A percentile compares a stretch with the other conserved stretches of the same genome.
Evolutionary conservation across 2,888 invertebrate species (phyloP).

Genomic region (Physocephala rufipes): DNA sequence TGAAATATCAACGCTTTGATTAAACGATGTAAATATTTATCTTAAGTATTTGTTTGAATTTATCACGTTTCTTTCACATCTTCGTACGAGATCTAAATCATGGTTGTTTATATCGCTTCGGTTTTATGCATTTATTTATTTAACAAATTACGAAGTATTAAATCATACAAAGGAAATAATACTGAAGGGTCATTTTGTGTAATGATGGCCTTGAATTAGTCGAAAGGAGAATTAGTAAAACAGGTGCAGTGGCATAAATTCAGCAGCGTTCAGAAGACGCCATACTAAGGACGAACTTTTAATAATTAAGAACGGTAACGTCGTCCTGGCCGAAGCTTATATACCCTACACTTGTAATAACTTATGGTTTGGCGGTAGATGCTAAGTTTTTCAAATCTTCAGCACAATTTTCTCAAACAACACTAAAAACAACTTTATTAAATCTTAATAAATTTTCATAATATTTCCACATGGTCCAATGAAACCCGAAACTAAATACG

Average conservation of each 20-base stretch:
- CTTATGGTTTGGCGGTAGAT: too few relatives aligned
- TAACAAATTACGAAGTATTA: slow-evolving; percentile 30
- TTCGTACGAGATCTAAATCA: neutral
- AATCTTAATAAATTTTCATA: neutral
- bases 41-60: neutral
- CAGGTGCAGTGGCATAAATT: neutral
- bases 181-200: neutral
- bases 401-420: neutral
- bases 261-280: neutral
- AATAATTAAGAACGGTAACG: neutral
- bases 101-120: too few relatives aligned
- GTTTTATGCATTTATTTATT: slow-evolving; percentile 15
- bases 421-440: neutral
- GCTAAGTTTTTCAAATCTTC: neutral
- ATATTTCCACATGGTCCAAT: too few relatives aligned
- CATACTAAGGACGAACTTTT: neutral
- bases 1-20: slow-evolving; percentile 21
- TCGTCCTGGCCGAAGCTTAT: neutral
- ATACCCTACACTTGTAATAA: too few relatives aligned
- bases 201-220: too few relatives aligned
- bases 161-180: slow-evolving; percentile 27
- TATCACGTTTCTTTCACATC: neutral
- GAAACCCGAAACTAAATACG: too few relatives aligned
- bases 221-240: neutral
- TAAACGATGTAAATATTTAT: slow-evolving; percentile 31